Base-by-base conservation (phyloP, 2,888 invertebrate species). In the Perizoma affinitatum region DNA sequence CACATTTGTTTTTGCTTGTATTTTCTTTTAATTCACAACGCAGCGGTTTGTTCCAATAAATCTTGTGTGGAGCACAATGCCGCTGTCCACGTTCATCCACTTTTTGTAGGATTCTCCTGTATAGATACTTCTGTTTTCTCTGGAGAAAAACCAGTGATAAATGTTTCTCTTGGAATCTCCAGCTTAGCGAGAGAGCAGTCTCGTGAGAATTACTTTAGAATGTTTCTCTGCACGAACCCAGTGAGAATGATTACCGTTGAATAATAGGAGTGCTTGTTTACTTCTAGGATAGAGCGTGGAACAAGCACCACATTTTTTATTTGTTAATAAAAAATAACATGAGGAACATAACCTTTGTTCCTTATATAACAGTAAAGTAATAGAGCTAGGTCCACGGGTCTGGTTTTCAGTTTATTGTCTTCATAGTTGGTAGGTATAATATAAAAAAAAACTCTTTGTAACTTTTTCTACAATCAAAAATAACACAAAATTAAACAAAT, bases 1-100 rank as follows among this genome's bases (percentile, higher is more conserved):
- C 72, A 63, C 72, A 72, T 78, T 77, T 76, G 76, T 78, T 81
- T 80, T 76, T 78, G 65, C 68, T 75, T 74, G 72, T 75, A 74
- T 75, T 78, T 78, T 74, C 75, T 80, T 84, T 78, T 79, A 81
- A 79, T 78, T 78, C 75, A 73, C 70, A 75, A 73, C 73, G 71
- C 65, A 73, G 73, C 69, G 70, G 76, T 77, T 74, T 73, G 70
- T 69, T 69, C 72, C 72, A 76, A 86, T 85, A 84, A 84, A 84
- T 85, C 83, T 82, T 78, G 70, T 66, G 70, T 65, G 68, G 61
- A 66, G 61, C 68, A 80, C 79, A 81, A 82, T 80, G 69, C 70
- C 68, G 62, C 60, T 67, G 76, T 74, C 66, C 72, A 64, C 72
- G 71, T 74, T 76, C 75, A 73, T 77, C 73, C 67, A 69, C 71